These are phyloP conservation scores for Anisognathus igniventris DNA, from an alignment of 2,797 vertebrate species.

Conservation along the genomic window DNA sequence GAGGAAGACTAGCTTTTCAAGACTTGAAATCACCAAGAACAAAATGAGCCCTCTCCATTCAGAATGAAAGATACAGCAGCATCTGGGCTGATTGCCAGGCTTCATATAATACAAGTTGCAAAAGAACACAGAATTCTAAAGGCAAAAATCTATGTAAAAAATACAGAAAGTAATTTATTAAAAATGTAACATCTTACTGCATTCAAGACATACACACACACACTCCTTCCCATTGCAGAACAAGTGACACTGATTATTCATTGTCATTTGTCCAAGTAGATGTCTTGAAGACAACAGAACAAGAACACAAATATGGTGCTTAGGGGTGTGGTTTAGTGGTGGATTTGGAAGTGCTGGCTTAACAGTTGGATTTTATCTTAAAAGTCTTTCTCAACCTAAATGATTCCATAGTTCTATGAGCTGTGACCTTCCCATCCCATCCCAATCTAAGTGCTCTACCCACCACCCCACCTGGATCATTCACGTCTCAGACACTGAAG, in stretches of 20 bases:
- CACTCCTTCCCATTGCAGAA: neutral
- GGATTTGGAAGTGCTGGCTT: neutral
- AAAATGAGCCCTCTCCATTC: neutral
- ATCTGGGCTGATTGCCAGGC: neutral
- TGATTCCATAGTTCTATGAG: neutral
- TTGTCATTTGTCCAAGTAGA: neutral
- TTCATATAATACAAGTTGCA: neutral
- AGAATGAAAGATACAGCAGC: neutral
- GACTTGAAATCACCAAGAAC: neutral
- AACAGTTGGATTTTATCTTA: neutral
- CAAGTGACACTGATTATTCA: neutral
- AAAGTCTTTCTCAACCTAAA: neutral
- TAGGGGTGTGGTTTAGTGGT: neutral
- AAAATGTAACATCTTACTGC: neutral
- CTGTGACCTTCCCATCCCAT: neutral
- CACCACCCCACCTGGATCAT: neutral
- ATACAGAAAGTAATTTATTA: neutral
- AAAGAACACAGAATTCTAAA: neutral
- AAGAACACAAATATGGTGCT: neutral
- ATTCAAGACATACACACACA: neutral
- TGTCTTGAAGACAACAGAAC: neutral
- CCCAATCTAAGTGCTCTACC: fast-evolving
- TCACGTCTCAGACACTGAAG: neutral
- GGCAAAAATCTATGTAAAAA: neutral
- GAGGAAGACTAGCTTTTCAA: neutral